Evolutionary conservation across 2,113 vertebrate species (phyloP), one percentile per base, ranked within the genome.

Genomic region (Diphyllodes magnificus): DNA sequence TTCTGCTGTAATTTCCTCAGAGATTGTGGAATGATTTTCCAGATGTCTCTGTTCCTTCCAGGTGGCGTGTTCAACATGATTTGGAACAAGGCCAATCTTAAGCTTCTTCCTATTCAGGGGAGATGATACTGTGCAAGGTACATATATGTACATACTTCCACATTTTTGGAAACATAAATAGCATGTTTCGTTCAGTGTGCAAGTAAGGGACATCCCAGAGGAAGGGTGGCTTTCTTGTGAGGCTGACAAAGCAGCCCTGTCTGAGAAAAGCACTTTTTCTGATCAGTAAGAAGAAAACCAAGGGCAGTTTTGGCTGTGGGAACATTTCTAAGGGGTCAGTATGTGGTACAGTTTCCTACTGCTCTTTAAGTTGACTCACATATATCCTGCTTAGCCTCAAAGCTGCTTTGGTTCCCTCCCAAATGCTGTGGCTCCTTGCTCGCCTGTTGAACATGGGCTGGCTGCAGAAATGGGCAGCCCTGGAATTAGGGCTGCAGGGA

Each of bases 21-120:
- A 97, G 96, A 97, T 64, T 63, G 84, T 85, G 93, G 94, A 96
- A 97, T 97, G 96, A 95, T 97, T 96, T 96, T 97, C 97, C 97
- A 97, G 97, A 97, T 97, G 97, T 96, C 95, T 96, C 88, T 69
- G 91, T 88, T 96, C 88, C 92, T 96, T 97, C 96, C 96, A 97
- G 97, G 96, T 97, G 96, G 95, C 1, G 47, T 96, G 96, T 97
- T 96, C 88, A 95, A 96, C 96, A 96, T 90, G 93, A 96, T 88
- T 96, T 97, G 97, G 97, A 97, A 53, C 40, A 60, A 63, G 68
- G 93, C 97, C 97, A 97, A 95, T 68, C 73, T 84, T 79, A 54
- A 28, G 23, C 88, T 92, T 81, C 63, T 93, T 94, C 44, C 33
- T 71, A 57, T 82, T 59, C 39, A 78, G n/a, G 40, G 30, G 37